phyloP scores from a whole-genome alignment of 1,140 invertebrate genomes.

The Oscheius sp. region DNA sequence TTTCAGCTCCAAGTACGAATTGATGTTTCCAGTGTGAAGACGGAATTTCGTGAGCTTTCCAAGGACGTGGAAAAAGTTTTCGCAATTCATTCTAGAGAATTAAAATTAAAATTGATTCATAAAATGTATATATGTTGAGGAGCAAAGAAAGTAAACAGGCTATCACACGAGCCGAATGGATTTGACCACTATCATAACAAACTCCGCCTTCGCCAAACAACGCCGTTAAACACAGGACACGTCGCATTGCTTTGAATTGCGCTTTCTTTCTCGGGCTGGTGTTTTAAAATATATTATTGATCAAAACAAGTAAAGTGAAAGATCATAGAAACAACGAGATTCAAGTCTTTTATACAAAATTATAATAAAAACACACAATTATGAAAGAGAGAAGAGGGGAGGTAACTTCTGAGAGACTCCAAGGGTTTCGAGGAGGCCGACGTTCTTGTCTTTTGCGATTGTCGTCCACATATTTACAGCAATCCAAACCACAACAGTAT shows the following conservation, averaged over 20 bases:
- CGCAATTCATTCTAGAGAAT: not conserved
- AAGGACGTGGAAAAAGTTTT: conserved; percentile 18
- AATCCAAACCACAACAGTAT: conserved; percentile 58
- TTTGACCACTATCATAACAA: no score
- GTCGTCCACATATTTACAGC: conserved; percentile 45
- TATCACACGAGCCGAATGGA: not conserved
- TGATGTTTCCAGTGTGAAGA: conserved; percentile 57
- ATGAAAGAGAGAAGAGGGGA: conserved; percentile 6
- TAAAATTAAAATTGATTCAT: not conserved
- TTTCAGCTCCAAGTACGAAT: conserved; percentile 57
- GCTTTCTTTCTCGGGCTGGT: no score
- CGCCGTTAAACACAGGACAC: not conserved
- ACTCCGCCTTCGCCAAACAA: not conserved
- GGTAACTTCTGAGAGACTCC: not conserved
- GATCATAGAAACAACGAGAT: not conserved
- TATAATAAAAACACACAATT: not conserved
- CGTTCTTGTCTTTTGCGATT: not conserved
- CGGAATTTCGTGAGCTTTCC: conserved; percentile 46
- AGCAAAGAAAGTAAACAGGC: not conserved
- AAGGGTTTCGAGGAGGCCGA: conserved; percentile 13
- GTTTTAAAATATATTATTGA: no score
- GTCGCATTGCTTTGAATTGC: no score
- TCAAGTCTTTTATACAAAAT: not conserved
- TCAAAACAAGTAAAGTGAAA: not conserved
- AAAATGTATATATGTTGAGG: not conserved